phyloP scores from a whole-genome alignment of 53 echinoderm and acorn worm species.

The Zoroaster sp. region DNA sequence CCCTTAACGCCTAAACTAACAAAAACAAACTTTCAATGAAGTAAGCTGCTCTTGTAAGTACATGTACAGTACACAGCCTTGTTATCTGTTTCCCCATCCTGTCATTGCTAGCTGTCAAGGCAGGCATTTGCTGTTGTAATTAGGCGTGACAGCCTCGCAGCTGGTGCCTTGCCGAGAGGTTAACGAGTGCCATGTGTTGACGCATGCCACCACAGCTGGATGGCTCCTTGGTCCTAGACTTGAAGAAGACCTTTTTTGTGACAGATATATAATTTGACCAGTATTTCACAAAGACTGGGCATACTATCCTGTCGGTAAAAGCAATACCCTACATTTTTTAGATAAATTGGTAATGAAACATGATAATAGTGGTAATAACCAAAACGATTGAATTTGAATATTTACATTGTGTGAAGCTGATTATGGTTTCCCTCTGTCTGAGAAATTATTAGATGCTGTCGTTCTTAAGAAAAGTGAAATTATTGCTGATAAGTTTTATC shows the following conservation, averaged over 20 bases:
- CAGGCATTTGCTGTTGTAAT: constrained; percentile 4
- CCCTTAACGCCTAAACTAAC: not conserved
- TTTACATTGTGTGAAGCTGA: no score
- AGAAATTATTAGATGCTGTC: no score
- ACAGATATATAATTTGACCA: no score
- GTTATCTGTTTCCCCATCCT: not conserved
- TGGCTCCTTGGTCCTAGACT: not conserved
- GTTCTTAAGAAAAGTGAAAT: no score
- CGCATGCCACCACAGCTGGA: not conserved
- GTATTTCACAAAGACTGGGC: no score
- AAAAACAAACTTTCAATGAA: not conserved
- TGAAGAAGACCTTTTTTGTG: not conserved
- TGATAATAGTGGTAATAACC: no score
- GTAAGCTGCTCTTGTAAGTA: not conserved
- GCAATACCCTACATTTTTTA: not conserved
- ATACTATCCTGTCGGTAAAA: not conserved
- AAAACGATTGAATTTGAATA: no score
- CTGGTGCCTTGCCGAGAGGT: constrained; percentile 15
- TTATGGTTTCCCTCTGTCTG: no score
- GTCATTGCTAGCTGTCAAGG: not conserved
- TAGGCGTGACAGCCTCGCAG: constrained; percentile 1
- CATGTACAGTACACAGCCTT: not conserved
- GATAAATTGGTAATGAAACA: no score
- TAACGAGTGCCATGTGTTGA: constrained; percentile 51
- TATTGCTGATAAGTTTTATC: no score